Evolutionary conservation across 2,888 invertebrate genomes (phyloP), one percentile per base, ranked within the genome.

Genomic region (Acleris laterana): DNA sequence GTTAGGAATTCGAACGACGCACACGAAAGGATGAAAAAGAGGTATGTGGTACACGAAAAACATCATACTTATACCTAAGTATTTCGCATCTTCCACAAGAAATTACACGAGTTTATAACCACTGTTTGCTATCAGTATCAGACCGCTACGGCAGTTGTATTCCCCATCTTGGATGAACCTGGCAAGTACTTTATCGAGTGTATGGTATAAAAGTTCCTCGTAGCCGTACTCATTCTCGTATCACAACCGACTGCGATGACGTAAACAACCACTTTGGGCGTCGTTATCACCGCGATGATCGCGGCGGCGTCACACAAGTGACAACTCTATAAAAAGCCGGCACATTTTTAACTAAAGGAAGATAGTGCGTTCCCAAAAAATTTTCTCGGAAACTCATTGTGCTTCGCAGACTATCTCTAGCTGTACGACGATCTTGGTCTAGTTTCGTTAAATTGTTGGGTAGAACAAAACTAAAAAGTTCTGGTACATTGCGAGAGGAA

Each of bases 151-250:
- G 60, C 55, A 56, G 60, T 55, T 65, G 50, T 20, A 28, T 55
- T 38, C 17, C 50, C 60, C 60, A 65, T 56, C 60, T 65, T 56
- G 50, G 55, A 55, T 50, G 52, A 19, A 55, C 50, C 60, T 51
- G 20, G 55, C 42, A 61, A 57, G 61, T 48, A 62, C 57, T 56
- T 61, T 51, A 62, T 62, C 57, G 46, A 61, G 56, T 50, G 56
- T 55, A 38, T 20, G 32, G 64, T 42, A 25, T 20, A 55, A 42
- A 50, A 60, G 55, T 44, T 44, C 38, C 42, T 13, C 55, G 42
- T 66, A 66, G 61, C 66, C 51, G 66, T 57, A 66, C 56, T 44
- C 53, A 49, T 62, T 62, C 62, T 50, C 59, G 42, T 66, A 50
- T 52, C 66, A 62, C 61, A 66, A 66, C 51, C 61, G 22, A 57